Conservation (phyloP, 2,888 invertebrate genomes). For the Callyntrura guangdongensis region DNA sequence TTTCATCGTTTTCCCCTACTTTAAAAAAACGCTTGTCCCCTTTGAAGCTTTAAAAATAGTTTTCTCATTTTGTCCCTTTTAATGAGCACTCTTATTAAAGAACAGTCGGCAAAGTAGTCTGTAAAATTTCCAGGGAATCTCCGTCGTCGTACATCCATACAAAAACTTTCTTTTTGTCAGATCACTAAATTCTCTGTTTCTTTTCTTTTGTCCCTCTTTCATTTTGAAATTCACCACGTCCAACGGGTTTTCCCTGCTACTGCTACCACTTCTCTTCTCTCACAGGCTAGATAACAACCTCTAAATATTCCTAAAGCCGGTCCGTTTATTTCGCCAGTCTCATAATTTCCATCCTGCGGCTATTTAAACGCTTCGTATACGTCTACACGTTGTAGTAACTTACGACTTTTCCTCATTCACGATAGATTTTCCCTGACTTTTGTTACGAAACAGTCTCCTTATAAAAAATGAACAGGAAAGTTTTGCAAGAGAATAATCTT, state of each 20-base stretch:
- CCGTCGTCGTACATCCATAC: background rate
- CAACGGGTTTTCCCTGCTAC: background rate
- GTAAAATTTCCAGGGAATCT: background rate
- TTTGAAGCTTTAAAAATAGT: slow-evolving; percentile 34
- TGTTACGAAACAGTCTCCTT: background rate
- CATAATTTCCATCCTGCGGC: slow-evolving; percentile 34
- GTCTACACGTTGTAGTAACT: background rate
- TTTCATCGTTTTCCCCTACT: background rate
- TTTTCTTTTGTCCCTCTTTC: slow-evolving; percentile 7
- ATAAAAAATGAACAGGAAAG: slow-evolving; percentile 3
- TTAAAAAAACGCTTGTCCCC: background rate
- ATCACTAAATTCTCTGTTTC: slow-evolving; percentile 28
- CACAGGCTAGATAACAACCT: background rate
- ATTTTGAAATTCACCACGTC: background rate
- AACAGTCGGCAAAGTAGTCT: background rate
- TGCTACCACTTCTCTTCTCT: too few relatives aligned
- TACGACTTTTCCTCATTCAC: background rate
- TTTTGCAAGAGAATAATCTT: slow-evolving; percentile 4
- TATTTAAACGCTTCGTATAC: background rate
- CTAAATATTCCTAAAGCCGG: slow-evolving; percentile 21
- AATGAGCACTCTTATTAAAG: slow-evolving; percentile 8
- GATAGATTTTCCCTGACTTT: background rate
- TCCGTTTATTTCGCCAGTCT: slow-evolving; percentile 7
- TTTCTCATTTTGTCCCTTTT: slow-evolving; percentile 11
- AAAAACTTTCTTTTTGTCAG: slow-evolving; percentile 23